Evolutionary conservation across 2,888 invertebrate genomes (phyloP).

Genomic region (Acleris laterana): DNA sequence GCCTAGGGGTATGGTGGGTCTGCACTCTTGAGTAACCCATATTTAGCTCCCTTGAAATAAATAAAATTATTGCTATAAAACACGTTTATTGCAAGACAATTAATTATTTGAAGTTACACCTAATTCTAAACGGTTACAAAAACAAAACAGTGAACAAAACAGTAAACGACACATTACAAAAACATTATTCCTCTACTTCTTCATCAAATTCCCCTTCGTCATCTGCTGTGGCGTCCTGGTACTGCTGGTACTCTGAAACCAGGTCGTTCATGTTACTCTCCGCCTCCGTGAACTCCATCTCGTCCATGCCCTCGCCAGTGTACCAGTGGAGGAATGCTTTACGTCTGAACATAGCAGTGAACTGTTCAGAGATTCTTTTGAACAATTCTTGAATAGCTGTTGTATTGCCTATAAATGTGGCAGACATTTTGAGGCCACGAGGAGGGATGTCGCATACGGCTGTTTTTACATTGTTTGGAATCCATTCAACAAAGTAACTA

Average conservation of each 20-base stretch:
- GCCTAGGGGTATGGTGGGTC: too few species aligned
- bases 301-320: constrained; percentile 96
- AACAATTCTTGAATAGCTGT: constrained; percentile 94
- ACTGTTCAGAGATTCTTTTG: constrained; percentile 93
- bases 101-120: too few species aligned
- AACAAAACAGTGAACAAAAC: too few species aligned
- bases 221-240: constrained; percentile 86
- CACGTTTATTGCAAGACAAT: too few species aligned
- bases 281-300: constrained; percentile 96
- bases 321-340: constrained; percentile 99
- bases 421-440: constrained; percentile 91
- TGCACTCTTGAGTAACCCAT: too few species aligned
- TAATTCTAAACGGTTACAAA: too few species aligned
- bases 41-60: too few species aligned
- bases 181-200: constrained; percentile 68
- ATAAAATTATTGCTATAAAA: too few species aligned
- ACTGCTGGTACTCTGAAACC: constrained; percentile 90
- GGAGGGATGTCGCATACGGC: constrained; percentile 93
- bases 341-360: constrained; percentile 96
- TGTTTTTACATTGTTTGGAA: constrained; percentile 91
- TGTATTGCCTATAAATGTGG: constrained; percentile 94
- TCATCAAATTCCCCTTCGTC: constrained; percentile 84
- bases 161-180: not conserved
- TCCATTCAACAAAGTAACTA: constrained; percentile 92
- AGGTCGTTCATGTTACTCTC: constrained; percentile 93